phyloP scores from a whole-genome alignment of 2,113 vertebrate species.

The Hemiscyllium ocellatum region DNA sequence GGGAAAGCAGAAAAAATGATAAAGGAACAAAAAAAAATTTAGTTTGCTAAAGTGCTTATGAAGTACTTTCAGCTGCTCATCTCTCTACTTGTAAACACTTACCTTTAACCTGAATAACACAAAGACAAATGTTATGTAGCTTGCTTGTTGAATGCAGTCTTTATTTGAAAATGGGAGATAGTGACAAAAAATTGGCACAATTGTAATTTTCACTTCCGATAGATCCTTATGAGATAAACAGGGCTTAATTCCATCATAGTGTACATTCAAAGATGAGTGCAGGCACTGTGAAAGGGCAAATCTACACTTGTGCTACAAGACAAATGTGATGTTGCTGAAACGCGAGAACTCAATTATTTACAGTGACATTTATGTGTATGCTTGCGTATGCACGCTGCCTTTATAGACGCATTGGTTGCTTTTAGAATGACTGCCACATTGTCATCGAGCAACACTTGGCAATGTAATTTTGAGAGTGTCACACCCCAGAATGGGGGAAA shows the following conservation, averaged over 20 bases:
- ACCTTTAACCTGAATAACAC: not conserved
- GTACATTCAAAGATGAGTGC: not conserved
- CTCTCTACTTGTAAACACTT: not conserved
- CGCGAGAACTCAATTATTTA: not conserved
- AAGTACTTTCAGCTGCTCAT: not conserved
- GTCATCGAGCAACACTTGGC: not conserved
- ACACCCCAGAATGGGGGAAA: not conserved
- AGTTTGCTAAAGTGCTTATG: no score
- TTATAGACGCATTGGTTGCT: not conserved
- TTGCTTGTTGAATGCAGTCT: not conserved
- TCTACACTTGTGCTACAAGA: not conserved
- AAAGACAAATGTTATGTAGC: not conserved
- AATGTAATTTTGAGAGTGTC: not conserved
- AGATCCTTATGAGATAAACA: not conserved
- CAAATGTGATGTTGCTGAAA: not conserved
- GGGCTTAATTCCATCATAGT: not conserved
- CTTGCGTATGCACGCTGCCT: not conserved
- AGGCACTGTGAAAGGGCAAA: not conserved
- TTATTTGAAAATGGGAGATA: not conserved
- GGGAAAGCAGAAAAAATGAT: not conserved
- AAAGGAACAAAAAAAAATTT: not conserved
- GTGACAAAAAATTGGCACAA: not conserved
- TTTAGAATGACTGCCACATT: not conserved
- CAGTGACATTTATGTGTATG: not conserved
- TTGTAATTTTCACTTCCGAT: not conserved